Evolutionary conservation across 2,113 vertebrate genomes (phyloP), one percentile per base, ranked within the genome.

Genomic region (Malaclemys terrapin): DNA sequence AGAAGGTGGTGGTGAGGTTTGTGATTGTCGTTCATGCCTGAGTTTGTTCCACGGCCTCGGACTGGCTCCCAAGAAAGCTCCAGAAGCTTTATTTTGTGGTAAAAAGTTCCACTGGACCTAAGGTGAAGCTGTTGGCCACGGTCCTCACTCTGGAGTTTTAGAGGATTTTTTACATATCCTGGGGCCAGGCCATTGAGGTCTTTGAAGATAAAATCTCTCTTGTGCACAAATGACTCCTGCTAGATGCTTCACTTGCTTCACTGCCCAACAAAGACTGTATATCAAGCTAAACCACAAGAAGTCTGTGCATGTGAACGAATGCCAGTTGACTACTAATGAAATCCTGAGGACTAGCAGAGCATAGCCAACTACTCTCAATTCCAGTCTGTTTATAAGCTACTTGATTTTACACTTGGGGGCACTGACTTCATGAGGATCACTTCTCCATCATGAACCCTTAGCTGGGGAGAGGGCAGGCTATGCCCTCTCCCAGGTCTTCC

Each of bases 21-120:
- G 76, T 45, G 29, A 49, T 5, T 29, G 31, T 3, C 54, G 80
- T 87, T 65, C 69, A 57, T 89, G 65, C 4, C 0, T 49, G 47
- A 10, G 53, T 83, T 76, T 85, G 76, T 5, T 75, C 75, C 75
- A 53, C 0, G 0, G 75, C 29, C 82, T 50, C 1, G 38, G 29
- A 53, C 7, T 72, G 50, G 42, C 80, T n/a, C 62, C 52, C 49
- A 38, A 38, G n/a, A n/a, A 72, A 38, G n/a, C n/a, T 72, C n/a
- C n/a, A 35, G 16, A 17, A n/a, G 17, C n/a, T 72, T 17, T 35
- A 72, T 35, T 35, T 38, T 20, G n/a, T 72, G 65, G 62, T n/a
- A 38, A 35, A 19, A 16, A 69, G 65, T 38, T n/a, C 65, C 19
- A 38, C n/a, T 72, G n/a, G 31, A n/a, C 35, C 65, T 38, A 17